Base-by-base conservation (phyloP, 2,888 invertebrate genomes). In the Drosophila borborema region DNA sequence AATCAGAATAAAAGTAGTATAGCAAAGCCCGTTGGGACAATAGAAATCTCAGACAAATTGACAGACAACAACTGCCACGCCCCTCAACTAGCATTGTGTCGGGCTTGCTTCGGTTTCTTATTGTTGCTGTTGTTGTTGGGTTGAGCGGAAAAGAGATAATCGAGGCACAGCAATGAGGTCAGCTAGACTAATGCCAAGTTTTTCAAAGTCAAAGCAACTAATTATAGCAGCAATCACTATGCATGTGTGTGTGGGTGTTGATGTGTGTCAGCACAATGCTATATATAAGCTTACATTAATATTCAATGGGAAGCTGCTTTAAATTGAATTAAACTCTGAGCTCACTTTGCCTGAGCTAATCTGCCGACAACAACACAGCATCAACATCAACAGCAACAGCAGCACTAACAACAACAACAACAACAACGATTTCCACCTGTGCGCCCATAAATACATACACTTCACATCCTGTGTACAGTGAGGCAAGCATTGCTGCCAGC, bases 321-420 rank as follows among this genome's bases (percentile, higher is more conserved):
- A 69, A 82, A 83, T 67, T 82, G 67, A 82, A 81, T 69, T 72
- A 28, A 60, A 49, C 45, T 38, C 41, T 60, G 64, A 78, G 70
- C 60, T 45, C 59, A 49, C 64, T 48, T 70, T 66, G 60, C 43
- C 46, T 20, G 46, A 40, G 60, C 48, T 36, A 46, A 59, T 46
- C 58, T 58, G 48, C 12, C 41, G 45, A 31, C 49, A 49, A 31
- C 65, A 74, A 10, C 60, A 64, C 1, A 8, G 8, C 16, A 41
- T 23, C 54, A 23, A 4, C 23, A 23, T 23, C 23, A 74, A n/a
- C 16, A 41, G 28, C 54, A 74, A 14, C 54, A 65, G 28, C 54
- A 71, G 2, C 63, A 16, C 55, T 40, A 28, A 38, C 38, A 40
- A 16, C 38, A 40, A 4, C 6, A 45, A 2, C 20, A 69, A 2